A percentile compares a stretch with the other conserved stretches of the same genome.
phyloP scores from a whole-genome alignment of 2,888 invertebrate species.

The Amblyjoppa fuscipennis region DNA sequence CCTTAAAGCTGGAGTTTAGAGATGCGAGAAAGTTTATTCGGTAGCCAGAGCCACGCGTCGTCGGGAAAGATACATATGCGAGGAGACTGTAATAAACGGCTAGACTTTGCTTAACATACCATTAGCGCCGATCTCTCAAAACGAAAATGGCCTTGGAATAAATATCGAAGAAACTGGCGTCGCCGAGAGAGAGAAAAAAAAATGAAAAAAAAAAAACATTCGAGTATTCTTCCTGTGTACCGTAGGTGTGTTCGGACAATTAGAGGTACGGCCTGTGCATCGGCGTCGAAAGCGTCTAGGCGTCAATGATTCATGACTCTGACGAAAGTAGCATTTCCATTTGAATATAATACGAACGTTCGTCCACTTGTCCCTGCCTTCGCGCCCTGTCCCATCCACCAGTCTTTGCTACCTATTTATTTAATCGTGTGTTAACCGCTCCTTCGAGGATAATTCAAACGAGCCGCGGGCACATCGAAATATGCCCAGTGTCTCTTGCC shows the following conservation, averaged over 20 bases:
- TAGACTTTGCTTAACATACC: constrained; percentile 22
- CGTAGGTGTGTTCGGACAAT: constrained; percentile 55
- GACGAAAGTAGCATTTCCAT: constrained; percentile 59
- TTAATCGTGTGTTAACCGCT: constrained; percentile 15
- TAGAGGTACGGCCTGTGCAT: constrained; percentile 35
- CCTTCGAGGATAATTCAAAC: constrained; percentile 2
- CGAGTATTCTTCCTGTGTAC: neutral
- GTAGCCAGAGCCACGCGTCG: constrained; percentile 6
- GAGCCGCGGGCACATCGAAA: neutral
- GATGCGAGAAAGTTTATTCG: constrained; percentile 14
- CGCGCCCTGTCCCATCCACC: neutral
- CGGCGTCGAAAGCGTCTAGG: constrained; percentile 58
- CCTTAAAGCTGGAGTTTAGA: neutral
- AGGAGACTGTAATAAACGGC: constrained; percentile 12
- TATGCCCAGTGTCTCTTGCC: neutral
- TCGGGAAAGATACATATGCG: constrained; percentile 1
- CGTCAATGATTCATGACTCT: constrained; percentile 68
- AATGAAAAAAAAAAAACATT: neutral
- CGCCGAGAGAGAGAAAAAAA: neutral
- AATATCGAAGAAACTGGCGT: constrained; percentile 26
- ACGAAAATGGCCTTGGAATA: constrained; percentile 42
- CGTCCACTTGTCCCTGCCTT: constrained; percentile 35
- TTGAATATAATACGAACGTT: constrained; percentile 61
- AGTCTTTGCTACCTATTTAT: constrained; percentile 26
- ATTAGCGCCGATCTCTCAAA: constrained; percentile 29